Base-by-base conservation (phyloP, 1,140 invertebrate genomes). In the Ericerus pela region DNA sequence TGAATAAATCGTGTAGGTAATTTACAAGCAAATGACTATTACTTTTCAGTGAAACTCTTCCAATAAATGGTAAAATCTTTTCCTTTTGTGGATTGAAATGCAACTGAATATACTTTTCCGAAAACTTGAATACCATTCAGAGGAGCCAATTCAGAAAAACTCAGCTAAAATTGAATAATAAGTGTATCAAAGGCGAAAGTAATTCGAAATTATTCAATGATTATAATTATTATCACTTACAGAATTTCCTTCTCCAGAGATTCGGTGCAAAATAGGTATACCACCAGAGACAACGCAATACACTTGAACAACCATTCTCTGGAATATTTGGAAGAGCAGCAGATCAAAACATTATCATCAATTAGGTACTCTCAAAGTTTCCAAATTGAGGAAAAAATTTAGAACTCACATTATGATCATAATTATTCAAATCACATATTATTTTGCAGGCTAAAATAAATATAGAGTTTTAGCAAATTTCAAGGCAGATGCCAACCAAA, bases 71-170 rank as follows among this genome's bases (percentile, higher is more conserved):
- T 78, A 59, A 81, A 77, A 63, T 85, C 80, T 51, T 80, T 74
- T 38, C 80, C 79, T 47, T 76, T 67, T 0, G 82, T 82, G 22
- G 75, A 75, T 30, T 80, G 65, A 5, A 89, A 65, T 61, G 76
- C 71, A 33, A 84, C 73, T 33, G 78, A 75, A 54, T 84, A 79
- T 2, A 79, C 79, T 64, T 81, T 82, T 1, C 82, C 76, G 71
- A 85, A 88, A 77, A 88, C 83, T 60, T 87, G 83, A n/a, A 88
- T 79, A 5, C 84, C 84, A 73, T 87, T 87, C 20, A 88, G 63
- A 1, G 83, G 84, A n/a, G 83, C 85, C 56, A 85, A 76, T 51
- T 81, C 76, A 22, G 84, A 82, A 69, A 86, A 88, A 5, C 82
- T 79, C 57, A 88, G 70, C 84, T 88, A 63, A 22, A 75, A 76